phyloP scores from a whole-genome alignment of 2,888 invertebrate species.

The Copidosoma aretas region DNA sequence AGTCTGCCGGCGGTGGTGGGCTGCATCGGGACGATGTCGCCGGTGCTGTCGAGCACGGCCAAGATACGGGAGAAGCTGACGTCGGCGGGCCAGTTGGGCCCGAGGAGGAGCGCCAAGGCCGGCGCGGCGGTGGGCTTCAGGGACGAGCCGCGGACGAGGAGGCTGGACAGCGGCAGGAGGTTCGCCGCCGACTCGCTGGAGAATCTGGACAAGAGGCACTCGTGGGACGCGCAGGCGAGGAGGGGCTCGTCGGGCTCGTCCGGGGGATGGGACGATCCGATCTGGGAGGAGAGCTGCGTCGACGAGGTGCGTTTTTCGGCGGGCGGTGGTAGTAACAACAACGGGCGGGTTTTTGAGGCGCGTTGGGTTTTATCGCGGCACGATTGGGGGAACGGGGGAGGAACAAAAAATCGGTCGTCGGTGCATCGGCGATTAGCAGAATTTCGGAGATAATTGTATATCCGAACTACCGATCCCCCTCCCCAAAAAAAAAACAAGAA shows the following conservation, averaged over 20 bases:
- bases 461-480: no score
- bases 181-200: slow-evolving; percentile 78
- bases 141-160: slow-evolving; percentile 57
- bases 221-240: slow-evolving; percentile 74
- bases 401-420: no score
- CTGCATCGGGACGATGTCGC: slow-evolving; percentile 13
- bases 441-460: no score
- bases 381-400: no score
- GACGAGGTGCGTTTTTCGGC: slow-evolving; percentile 38
- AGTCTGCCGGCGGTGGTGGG: slow-evolving; percentile 43
- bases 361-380: no score
- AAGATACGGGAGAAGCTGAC: slow-evolving; percentile 58
- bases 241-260: slow-evolving; percentile 71
- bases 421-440: no score
- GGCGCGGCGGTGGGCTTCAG: slow-evolving; percentile 55
- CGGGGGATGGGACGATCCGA: slow-evolving; percentile 67
- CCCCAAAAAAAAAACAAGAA: no score
- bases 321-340: not conserved
- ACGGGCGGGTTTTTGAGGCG: not conserved
- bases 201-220: slow-evolving; percentile 68
- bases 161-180: slow-evolving; percentile 59
- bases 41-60: slow-evolving; percentile 28
- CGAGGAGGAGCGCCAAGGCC: slow-evolving; percentile 41
- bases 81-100: slow-evolving; percentile 55
- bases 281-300: slow-evolving; percentile 66